Conservation (phyloP, 2,797 vertebrate species). For the Phalloptychus januarius region DNA sequence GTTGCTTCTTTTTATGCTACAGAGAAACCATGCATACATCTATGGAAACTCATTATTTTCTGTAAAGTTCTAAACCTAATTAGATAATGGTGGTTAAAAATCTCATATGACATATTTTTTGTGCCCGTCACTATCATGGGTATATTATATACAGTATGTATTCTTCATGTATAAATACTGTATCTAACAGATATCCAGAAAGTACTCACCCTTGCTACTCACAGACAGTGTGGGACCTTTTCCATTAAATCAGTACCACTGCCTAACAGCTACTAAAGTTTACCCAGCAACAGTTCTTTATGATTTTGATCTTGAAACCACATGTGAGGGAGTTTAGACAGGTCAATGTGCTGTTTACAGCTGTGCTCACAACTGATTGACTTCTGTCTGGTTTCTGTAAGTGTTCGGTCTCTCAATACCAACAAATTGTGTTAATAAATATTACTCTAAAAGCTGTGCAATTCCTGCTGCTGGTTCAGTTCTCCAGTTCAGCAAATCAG, state of each 20-base stretch:
- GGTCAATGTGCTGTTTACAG: background rate
- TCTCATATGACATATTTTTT: background rate
- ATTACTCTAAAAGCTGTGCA: background rate
- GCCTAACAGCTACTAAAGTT: background rate
- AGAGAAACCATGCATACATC: slow-evolving; percentile 15
- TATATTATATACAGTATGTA: background rate
- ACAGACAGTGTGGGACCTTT: background rate
- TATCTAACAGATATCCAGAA: background rate
- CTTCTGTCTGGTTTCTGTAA: background rate
- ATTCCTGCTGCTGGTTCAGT: background rate
- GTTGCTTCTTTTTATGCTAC: slow-evolving; percentile 8
- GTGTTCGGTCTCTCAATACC: background rate
- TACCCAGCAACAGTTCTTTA: background rate
- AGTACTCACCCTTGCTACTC: background rate
- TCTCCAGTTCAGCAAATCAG: background rate
- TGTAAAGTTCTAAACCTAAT: slow-evolving; percentile 14
- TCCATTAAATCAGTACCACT: background rate
- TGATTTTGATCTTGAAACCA: background rate
- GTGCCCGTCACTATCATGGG: background rate
- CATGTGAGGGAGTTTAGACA: background rate
- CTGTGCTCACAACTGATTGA: background rate
- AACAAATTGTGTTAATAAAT: background rate
- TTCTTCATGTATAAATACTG: background rate
- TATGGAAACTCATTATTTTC: slow-evolving; percentile 12
- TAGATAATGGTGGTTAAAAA: background rate